These are phyloP conservation scores for Leptobrachium ailaonicum DNA, from an alignment of 2,113 vertebrate genomes.

Conservation along the genomic window DNA sequence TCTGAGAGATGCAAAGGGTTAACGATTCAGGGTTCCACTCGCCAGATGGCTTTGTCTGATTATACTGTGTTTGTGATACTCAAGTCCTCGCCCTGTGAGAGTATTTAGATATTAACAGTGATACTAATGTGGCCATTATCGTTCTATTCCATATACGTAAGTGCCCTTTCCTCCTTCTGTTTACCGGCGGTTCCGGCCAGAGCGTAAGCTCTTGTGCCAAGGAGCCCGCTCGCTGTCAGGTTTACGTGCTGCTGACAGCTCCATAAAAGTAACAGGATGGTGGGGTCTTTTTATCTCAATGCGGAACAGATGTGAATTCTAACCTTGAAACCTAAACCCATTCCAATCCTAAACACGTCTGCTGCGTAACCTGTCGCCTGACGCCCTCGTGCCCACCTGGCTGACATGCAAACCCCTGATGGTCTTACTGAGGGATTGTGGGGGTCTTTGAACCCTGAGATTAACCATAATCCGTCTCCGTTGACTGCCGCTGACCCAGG, in stretches of 20 bases:
- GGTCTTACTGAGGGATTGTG: constrained; percentile 30
- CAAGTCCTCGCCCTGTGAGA: no score
- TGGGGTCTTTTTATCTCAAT: background rate
- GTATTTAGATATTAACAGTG: no score
- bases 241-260: constrained; percentile 3
- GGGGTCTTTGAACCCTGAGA: constrained; percentile 46
- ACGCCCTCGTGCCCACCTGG: constrained; percentile 32
- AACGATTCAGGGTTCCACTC: no score
- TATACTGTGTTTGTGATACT: no score
- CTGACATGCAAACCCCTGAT: constrained; percentile 16
- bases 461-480: constrained; percentile 40
- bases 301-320: constrained; percentile 40
- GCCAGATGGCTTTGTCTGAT: no score
- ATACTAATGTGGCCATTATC: no score
- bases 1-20: no score
- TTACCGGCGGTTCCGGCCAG: no score
- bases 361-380: constrained; percentile 23
- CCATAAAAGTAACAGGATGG: constrained; percentile 23
- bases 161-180: no score
- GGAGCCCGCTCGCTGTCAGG: background rate
- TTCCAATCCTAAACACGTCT: background rate
- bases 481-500: constrained; percentile 44
- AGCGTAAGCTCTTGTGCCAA: constrained; percentile 1
- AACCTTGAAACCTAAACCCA: constrained; percentile 18
- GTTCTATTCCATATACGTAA: no score